Conservation (phyloP, 2,113 vertebrate genomes). For the Symphodus melops region DNA sequence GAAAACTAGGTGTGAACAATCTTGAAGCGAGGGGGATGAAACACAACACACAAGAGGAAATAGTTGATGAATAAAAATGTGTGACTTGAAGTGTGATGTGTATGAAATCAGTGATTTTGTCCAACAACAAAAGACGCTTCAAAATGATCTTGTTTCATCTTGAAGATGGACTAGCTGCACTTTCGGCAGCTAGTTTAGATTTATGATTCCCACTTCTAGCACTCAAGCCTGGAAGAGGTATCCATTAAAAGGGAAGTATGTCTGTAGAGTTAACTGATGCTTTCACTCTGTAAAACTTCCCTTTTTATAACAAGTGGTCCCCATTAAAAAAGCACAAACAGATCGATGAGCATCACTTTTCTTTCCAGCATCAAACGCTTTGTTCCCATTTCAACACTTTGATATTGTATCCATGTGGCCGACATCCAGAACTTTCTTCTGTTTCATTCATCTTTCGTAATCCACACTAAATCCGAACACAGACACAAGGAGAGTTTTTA, state of each 20-base stretch:
- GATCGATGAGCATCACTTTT: conserved; percentile 63
- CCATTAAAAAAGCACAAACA: conserved; percentile 43
- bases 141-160: conserved; percentile 1
- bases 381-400: conserved; percentile 33
- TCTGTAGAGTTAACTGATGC: conserved; percentile 13
- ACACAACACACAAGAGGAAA: too few relatives aligned
- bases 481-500: neutral
- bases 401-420: conserved; percentile 9
- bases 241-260: conserved; percentile 16
- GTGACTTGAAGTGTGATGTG: too few relatives aligned
- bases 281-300: conserved; percentile 44
- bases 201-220: conserved; percentile 3
- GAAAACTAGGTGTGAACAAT: too few relatives aligned
- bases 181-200: conserved; percentile 10
- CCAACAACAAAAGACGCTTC: neutral
- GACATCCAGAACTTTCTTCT: neutral
- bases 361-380: conserved; percentile 17
- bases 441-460: neutral
- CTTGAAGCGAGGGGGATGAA: too few relatives aligned
- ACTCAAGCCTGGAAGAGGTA: conserved; percentile 1
- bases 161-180: neutral
- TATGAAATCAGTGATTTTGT: too few relatives aligned
- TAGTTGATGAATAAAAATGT: too few relatives aligned
- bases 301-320: conserved; percentile 29
- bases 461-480: neutral